Base-by-base conservation (phyloP, 2,888 invertebrate species). In the Drosophila hawaiiensis region DNA sequence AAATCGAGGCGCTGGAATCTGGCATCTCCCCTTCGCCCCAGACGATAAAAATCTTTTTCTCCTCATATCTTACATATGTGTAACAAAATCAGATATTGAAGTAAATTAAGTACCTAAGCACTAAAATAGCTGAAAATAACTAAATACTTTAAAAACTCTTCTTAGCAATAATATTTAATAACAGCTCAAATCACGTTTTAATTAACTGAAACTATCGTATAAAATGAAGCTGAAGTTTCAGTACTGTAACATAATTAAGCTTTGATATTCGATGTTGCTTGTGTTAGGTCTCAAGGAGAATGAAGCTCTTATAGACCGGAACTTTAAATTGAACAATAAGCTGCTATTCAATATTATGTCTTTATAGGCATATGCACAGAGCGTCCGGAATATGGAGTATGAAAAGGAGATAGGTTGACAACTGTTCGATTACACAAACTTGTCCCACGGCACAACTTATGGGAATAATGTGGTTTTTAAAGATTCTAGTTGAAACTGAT, bases 281-380 rank as follows among this genome's bases (percentile, higher is more conserved):
- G 14, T 7, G 14, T 35, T 35, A 35, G 14, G 14, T n/a, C 28
- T 4, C 19, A 53, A 9, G 12, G 6, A 1, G 7, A 72, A 72
- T 7, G 6, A 50, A 19, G 9, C 0, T 4, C 35, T 73, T 1
- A 39, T 55, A 25, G 10, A 1, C 4, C 61, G 76, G 71, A 47
- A 56, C 66, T 58, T 53, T 58, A 59, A 43, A 55, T 54, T 28
- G 4, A 22, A 14, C 39, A 22, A 22, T 19, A 2, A 5, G 16
- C 6, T 10, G 2, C 2, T 41, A 29, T 14, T 33, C 7, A 10
- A 14, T 12, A 19, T 31, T 5, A 14, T 25, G 2, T 62, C 2
- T 5, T 59, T 61, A 9, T 61, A 73, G 80, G 69, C n/a, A 70
- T 70, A 66, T 68, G n/a, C n/a, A n/a, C n/a, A n/a, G n/a, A n/a